Conservation (phyloP, 64 coral and sea anemone genomes). For the Stichodactyla helianthus region DNA sequence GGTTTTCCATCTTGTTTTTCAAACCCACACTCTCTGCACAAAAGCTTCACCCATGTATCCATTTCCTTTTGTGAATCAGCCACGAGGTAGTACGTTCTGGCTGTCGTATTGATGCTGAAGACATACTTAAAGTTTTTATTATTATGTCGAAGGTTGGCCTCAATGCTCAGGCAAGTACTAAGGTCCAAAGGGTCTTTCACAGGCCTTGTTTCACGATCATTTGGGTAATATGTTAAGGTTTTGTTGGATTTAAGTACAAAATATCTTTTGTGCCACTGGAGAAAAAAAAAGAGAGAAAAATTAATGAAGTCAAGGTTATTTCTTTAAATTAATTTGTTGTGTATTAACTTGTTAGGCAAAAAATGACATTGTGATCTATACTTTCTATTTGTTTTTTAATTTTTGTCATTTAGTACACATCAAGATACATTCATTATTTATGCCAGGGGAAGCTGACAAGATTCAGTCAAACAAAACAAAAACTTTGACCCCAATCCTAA, state of each 20-base stretch:
- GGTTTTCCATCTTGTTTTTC: slow-evolving; percentile 41
- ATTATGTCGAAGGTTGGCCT: slow-evolving; percentile 71
- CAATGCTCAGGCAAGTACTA: slow-evolving; percentile 45
- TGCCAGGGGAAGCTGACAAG: too few relatives aligned
- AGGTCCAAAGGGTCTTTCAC: slow-evolving; percentile 77
- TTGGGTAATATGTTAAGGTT: slow-evolving; percentile 72
- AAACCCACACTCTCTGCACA: slow-evolving; percentile 80
- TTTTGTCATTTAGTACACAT: too few relatives aligned
- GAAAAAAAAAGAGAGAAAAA: slow-evolving; percentile 11
- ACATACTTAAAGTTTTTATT: slow-evolving; percentile 76
- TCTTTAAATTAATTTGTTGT: not conserved
- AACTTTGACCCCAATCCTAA: not conserved
- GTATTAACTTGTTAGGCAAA: not conserved
- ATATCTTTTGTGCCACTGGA: slow-evolving; percentile 87
- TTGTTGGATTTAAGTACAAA: slow-evolving; percentile 80
- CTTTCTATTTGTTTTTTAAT: not conserved
- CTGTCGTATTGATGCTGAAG: slow-evolving; percentile 71
- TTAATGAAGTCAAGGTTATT: not conserved
- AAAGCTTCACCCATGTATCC: slow-evolving; percentile 82
- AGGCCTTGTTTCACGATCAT: slow-evolving; percentile 64
- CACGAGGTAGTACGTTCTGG: slow-evolving; percentile 80
- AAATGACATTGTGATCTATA: not conserved
- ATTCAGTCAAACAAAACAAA: not conserved
- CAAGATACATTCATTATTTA: not conserved
- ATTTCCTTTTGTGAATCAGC: slow-evolving; percentile 68